Base-by-base conservation (phyloP, 1,140 invertebrate species). In the Cryptotermes secundus region DNA sequence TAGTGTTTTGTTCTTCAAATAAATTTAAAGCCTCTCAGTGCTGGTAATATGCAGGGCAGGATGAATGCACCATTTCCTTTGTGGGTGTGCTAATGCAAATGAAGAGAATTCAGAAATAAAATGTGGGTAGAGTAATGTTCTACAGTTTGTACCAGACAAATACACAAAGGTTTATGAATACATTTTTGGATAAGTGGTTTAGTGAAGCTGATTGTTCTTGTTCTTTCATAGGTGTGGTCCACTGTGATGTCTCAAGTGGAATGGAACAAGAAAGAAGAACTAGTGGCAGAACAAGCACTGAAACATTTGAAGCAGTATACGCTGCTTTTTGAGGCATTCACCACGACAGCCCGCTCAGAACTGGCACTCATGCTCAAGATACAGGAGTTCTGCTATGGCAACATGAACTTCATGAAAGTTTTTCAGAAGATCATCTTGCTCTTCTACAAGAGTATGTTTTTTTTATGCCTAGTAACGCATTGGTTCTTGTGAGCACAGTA, bases 331-430 rank as follows among this genome's bases (percentile, higher is more conserved):
- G 94, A 93, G 86, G 96, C 96, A 26, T 98, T 99, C 88, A 95
- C 96, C 86, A 93, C 93, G 87, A 95, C 93, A 86, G 94, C 94
- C 86, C 95, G 95, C 87, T 95, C 97, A 82, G 96, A 99, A 91
- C 92, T 98, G 87, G 94, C 95, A 80, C 92, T 99, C 81, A 92
- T 99, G 87, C 92, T 97, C 82, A 97, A 97, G 89, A 95, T 99
- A 87, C 98, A 99, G 90, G 97, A 99, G 88, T 99, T 96, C 91
- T 99, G 98, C 91, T 99, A 99, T 90, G 97, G 98, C 88, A 99
- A 99, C 91, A 99, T 99, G 97, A 97, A 96, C 90, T 99, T 99
- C 90, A 97, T 99, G 96, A 98, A 98, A 90, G 96, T 97, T 89
- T 99, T 99, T 93, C 97, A 97, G 88, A 99, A 99, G 91, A 98